A percentile compares a stretch with the other conserved stretches of the same genome.
Conservation (phyloP, 2,113 vertebrate genomes). For the Chloebia gouldiae region DNA sequence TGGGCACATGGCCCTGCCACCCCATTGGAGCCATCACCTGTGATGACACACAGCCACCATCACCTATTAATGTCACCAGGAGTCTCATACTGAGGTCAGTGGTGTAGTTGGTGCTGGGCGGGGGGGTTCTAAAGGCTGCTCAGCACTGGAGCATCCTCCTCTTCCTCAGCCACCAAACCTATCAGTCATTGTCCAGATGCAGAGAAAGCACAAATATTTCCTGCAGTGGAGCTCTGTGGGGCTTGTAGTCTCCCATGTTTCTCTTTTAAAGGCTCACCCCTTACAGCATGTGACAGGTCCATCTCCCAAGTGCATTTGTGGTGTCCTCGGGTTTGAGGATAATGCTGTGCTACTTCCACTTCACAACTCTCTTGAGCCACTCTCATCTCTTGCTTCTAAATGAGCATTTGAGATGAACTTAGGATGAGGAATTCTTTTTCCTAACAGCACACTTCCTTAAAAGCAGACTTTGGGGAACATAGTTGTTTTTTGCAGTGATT, state of each 20-base stretch:
- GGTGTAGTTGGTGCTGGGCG: background rate
- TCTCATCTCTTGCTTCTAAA: background rate
- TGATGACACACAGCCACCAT: background rate
- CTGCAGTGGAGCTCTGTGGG: background rate
- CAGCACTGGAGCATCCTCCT: background rate
- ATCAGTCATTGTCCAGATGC: accelerated
- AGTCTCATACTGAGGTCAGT: accelerated
- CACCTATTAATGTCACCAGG: background rate
- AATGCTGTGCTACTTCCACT: background rate
- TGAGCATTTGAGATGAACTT: accelerated
- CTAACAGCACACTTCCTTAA: background rate
- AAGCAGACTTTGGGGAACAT: background rate
- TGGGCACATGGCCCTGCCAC: background rate
- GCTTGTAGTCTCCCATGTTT: background rate
- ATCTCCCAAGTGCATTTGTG: background rate
- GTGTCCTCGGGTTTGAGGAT: background rate
- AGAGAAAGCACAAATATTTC: background rate
- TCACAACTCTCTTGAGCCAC: background rate
- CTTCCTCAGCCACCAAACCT: background rate
- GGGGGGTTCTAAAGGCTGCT: background rate
- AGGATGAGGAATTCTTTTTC: background rate
- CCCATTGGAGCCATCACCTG: background rate
- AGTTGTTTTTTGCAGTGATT: background rate
- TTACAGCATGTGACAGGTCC: background rate
- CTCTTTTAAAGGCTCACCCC: background rate